Conservation (phyloP, 1,140 invertebrate genomes). For the Oryctes rhinoceros region DNA sequence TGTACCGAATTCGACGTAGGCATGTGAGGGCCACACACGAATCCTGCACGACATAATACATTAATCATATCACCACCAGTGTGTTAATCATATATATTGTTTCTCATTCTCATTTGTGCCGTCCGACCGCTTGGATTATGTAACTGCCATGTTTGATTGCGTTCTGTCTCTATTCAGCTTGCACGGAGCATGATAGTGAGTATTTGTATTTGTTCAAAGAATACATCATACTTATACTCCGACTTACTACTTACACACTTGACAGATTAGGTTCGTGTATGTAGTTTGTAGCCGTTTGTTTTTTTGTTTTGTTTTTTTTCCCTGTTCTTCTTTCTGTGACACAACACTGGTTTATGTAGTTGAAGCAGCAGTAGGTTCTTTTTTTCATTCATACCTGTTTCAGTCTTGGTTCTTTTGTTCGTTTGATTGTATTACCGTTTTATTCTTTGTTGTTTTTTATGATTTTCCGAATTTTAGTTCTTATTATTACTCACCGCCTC, state of each 20-base stretch:
- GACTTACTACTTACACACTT: not conserved
- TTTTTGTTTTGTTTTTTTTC: not conserved
- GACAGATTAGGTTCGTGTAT: not conserved
- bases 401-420: not conserved
- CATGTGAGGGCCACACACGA: constrained; percentile 41
- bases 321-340: not conserved
- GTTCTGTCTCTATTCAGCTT: constrained; percentile 68
- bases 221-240: not conserved
- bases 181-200: constrained; percentile 85
- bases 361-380: constrained; percentile 15
- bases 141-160: constrained; percentile 55
- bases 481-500: not conserved
- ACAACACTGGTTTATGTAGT: constrained; percentile 29
- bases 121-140: constrained; percentile 56
- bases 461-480: not conserved
- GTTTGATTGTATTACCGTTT: not conserved
- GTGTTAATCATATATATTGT: constrained; percentile 48
- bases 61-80: constrained; percentile 42
- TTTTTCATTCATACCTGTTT: constrained; percentile 2
- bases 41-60: constrained; percentile 46
- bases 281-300: constrained; percentile 38
- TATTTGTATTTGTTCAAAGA: constrained; percentile 60
- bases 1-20: constrained; percentile 25
- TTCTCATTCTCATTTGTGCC: constrained; percentile 58
- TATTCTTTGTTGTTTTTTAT: constrained; percentile 11